Percentiles rank a stretch among this genome's conserved stretches.
Evolutionary conservation across 2,113 vertebrate species (phyloP).

Genomic region (Urocolius indicus): DNA sequence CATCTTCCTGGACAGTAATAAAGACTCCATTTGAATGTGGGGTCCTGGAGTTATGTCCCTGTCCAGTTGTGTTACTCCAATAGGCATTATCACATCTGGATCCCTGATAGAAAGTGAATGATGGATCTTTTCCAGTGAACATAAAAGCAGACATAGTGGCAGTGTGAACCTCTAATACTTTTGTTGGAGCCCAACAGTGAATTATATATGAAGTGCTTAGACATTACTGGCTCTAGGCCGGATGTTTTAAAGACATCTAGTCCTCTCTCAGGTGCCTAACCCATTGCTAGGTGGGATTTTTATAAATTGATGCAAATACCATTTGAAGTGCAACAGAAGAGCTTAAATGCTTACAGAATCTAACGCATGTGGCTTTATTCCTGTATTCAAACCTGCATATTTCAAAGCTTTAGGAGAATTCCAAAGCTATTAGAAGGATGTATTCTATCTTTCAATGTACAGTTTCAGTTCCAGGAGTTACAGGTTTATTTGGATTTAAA

Average conservation of each 20-base stretch:
- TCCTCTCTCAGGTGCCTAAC: neutral
- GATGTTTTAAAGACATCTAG: neutral
- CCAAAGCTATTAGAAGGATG: neutral
- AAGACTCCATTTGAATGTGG: neutral
- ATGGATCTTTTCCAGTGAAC: neutral
- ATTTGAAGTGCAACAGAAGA: neutral
- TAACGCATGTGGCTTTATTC: neutral
- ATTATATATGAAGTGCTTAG: neutral
- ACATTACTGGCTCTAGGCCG: accelerated
- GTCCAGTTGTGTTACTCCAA: neutral
- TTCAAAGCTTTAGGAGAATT: neutral
- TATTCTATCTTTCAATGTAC: neutral
- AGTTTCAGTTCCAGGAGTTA: neutral
- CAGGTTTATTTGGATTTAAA: neutral
- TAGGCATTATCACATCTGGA: neutral
- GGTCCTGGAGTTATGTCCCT: neutral
- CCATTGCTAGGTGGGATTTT: neutral
- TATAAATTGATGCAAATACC: neutral
- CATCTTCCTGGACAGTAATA: neutral
- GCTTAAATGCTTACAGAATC: neutral
- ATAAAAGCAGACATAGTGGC: neutral
- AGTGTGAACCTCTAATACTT: neutral
- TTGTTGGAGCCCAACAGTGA: accelerated
- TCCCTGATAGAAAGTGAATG: neutral
- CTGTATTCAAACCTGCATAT: accelerated